These are phyloP conservation scores for Cataglyphis rosenhaueri DNA, from an alignment of 2,888 invertebrate species.

Conservation along the genomic window DNA sequence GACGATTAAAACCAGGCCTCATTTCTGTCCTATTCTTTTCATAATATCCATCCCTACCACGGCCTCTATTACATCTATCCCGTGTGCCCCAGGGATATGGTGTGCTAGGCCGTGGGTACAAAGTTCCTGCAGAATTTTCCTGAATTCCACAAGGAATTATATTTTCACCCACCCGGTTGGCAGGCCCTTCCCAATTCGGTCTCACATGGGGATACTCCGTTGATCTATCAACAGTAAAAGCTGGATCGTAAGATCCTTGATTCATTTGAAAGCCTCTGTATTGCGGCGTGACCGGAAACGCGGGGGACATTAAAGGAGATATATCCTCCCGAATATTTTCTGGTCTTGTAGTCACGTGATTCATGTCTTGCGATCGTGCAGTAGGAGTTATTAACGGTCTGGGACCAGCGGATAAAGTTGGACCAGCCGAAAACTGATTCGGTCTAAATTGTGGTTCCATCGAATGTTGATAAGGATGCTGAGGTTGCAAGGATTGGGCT, in stretches of 20 bases:
- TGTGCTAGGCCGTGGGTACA: slow-evolving; percentile 63
- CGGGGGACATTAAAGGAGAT: slow-evolving; percentile 63
- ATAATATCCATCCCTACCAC: slow-evolving; percentile 68
- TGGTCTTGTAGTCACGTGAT: slow-evolving; percentile 48
- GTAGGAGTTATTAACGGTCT: slow-evolving; percentile 68
- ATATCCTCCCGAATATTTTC: slow-evolving; percentile 53
- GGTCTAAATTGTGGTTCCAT: slow-evolving; percentile 61
- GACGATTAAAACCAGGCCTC: slow-evolving; percentile 69
- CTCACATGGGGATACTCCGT: slow-evolving; percentile 72
- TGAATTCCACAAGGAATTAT: slow-evolving; percentile 56
- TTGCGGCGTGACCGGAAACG: slow-evolving; percentile 57
- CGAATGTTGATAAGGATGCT: slow-evolving; percentile 58
- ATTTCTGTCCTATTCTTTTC: slow-evolving; percentile 69
- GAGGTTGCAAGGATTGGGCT: slow-evolving; percentile 46
- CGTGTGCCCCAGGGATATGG: slow-evolving; percentile 67
- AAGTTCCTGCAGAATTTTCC: slow-evolving; percentile 35
- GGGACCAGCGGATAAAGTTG: slow-evolving; percentile 52
- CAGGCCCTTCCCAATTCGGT: slow-evolving; percentile 68
- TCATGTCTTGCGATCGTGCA: slow-evolving; percentile 62
- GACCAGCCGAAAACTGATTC: slow-evolving; percentile 52
- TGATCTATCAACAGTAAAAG: slow-evolving; percentile 64
- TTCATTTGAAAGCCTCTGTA: slow-evolving; percentile 61
- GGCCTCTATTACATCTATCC: slow-evolving; percentile 59
- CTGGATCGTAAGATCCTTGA: slow-evolving; percentile 56
- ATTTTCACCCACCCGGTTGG: slow-evolving; percentile 37